Percentiles rank a stretch among this genome's conserved stretches.
These are phyloP conservation scores for Andricus grossulariae DNA, from an alignment of 1,140 invertebrate species.

Conservation along the genomic window DNA sequence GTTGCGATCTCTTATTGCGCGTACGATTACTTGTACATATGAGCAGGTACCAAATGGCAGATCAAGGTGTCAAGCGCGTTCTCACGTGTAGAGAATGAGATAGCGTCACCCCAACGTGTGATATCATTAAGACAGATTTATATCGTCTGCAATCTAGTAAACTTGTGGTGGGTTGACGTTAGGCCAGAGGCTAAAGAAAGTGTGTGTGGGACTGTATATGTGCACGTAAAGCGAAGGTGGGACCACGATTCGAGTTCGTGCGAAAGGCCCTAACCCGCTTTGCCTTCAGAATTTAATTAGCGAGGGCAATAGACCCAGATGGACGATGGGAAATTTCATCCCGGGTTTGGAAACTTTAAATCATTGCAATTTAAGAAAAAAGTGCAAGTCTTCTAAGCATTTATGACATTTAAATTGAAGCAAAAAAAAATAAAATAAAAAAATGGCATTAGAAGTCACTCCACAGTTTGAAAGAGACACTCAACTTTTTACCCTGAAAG, in stretches of 20 bases:
- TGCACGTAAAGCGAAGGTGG: background rate
- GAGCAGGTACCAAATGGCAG: conserved; percentile 49
- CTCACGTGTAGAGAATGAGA: conserved; percentile 66
- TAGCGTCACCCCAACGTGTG: conserved; percentile 65
- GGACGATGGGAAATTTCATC: too few relatives aligned
- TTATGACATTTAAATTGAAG: background rate
- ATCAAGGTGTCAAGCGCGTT: conserved; percentile 68
- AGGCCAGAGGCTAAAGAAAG: conserved; percentile 38
- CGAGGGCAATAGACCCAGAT: conserved; percentile 33
- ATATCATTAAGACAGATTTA: conserved; percentile 72
- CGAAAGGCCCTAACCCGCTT: conserved; percentile 37
- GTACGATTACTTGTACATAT: background rate
- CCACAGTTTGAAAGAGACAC: too few relatives aligned
- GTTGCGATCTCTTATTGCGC: background rate
- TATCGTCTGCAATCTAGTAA: conserved; percentile 50
- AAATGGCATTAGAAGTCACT: too few relatives aligned
- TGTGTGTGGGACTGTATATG: conserved; percentile 4
- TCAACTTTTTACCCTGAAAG: too few relatives aligned
- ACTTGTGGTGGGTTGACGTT: conserved; percentile 43
- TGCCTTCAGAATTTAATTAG: conserved; percentile 49
- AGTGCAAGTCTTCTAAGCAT: too few relatives aligned
- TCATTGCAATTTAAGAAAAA: too few relatives aligned
- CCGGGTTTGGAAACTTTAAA: too few relatives aligned
- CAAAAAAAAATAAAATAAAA: conserved; percentile 21
- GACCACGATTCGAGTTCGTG: conserved; percentile 33